Evolutionary conservation across 2,797 vertebrate species (phyloP), one percentile per base, ranked within the genome.

Genomic region (Eulemur mongoz): DNA sequence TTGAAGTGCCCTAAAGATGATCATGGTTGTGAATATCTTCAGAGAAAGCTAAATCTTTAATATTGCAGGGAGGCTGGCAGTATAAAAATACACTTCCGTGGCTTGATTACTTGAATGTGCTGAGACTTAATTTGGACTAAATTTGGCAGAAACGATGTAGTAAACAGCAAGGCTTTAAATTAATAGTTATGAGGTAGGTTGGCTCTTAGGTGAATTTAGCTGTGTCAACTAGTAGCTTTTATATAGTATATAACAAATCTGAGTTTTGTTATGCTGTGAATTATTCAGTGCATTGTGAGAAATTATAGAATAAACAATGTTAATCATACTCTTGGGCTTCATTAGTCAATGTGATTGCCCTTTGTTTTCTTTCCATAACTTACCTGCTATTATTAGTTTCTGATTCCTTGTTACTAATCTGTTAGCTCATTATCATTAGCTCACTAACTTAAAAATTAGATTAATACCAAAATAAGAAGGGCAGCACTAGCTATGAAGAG

Each of bases 361-460:
- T 70, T 90, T 76, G 5, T 72, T 86, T 86, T 89, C 73, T 93
- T 82, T 91, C 38, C 27, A 35, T 92, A 85, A 76, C n/a, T 40
- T 43, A 91, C 35, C 35, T 87, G 57, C 73, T 84, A 27, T 54
- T 76, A 72, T 5, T 65, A 76, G 57, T 93, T 96, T 95, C 8
- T 80, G 78, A 65, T 79, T 94, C 67, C 70, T 90, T 85, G 25
- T 92, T 11, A 67, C 69, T 79, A 72, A 72, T 86, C 67, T 88
- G 9, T 59, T 94, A 86, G 57, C 2, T 91, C 30, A 45, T 63
- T 92, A 80, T 84, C 32, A 67, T 83, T 95, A 85, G 70, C 40
- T 85, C 52, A 81, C 43, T 95, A 90, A 89, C 67, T 82, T 88
- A 85, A 96, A 94, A 91, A 30, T 72, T 92, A 92, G 45, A 75